Conservation (phyloP, 2,113 vertebrate genomes). For the Marmota flaviventris region DNA sequence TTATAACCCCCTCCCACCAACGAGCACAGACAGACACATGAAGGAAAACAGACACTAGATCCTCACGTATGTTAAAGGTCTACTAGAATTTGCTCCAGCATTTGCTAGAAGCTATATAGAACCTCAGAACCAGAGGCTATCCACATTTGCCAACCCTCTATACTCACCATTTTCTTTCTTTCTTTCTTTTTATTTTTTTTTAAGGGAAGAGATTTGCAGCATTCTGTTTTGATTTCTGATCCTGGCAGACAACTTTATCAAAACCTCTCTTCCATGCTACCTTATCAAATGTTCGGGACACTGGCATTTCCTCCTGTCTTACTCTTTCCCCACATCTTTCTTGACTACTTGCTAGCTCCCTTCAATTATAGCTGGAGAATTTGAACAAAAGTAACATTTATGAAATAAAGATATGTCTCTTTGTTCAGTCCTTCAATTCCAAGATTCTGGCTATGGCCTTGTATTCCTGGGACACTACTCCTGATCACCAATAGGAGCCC, state of each 20-base stretch:
- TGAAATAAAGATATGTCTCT: background rate
- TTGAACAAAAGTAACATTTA: background rate
- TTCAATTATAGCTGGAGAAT: conserved; percentile 18
- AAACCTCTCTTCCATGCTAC: background rate
- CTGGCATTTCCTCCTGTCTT: background rate
- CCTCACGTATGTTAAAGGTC: background rate
- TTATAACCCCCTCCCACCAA: background rate
- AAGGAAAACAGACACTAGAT: background rate
- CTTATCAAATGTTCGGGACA: background rate
- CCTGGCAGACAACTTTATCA: background rate
- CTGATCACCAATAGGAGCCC: background rate
- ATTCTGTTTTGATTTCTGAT: background rate
- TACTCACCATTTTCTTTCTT: background rate
- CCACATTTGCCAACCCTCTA: background rate
- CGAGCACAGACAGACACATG: conserved; percentile 30
- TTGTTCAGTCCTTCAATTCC: background rate
- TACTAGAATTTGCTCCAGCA: background rate
- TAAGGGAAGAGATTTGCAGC: background rate
- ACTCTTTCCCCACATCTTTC: background rate
- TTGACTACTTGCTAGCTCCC: background rate
- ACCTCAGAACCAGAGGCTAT: background rate
- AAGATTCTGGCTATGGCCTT: background rate
- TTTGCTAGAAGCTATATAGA: background rate
- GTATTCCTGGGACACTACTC: background rate
- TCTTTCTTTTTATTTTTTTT: background rate